phyloP scores from a whole-genome alignment of 2,797 vertebrate genomes.

The Sylvilagus floridanus region DNA sequence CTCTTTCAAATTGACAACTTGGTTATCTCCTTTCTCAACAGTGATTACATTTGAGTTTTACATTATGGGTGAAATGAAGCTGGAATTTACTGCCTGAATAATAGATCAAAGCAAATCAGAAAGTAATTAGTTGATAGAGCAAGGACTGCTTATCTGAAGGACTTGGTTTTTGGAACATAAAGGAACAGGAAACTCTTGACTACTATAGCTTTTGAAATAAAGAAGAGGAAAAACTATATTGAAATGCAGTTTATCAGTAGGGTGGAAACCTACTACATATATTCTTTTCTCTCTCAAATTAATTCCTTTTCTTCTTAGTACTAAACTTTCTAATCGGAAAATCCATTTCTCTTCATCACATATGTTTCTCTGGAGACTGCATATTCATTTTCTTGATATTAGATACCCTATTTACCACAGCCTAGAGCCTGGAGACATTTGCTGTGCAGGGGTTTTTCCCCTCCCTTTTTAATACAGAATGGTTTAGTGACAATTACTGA shows the following conservation, averaged over 20 bases:
- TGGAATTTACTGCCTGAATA: conserved; percentile 67
- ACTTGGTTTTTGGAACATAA: conserved; percentile 61
- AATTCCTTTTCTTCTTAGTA: conserved; percentile 50
- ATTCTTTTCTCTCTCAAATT: conserved; percentile 66
- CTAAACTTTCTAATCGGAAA: conserved; percentile 72
- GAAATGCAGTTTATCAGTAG: conserved; percentile 47
- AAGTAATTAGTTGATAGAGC: conserved; percentile 75
- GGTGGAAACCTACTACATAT: conserved; percentile 49
- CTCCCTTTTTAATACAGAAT: conserved; percentile 52
- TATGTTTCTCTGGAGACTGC: conserved; percentile 67
- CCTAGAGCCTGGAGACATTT: conserved; percentile 63
- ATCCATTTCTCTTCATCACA: conserved; percentile 59
- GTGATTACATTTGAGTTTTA: conserved; percentile 74
- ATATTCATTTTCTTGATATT: conserved; percentile 81
- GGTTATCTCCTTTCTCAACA: conserved; percentile 57
- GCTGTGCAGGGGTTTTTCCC: conserved; percentile 11
- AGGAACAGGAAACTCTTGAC: conserved; percentile 66
- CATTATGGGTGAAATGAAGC: conserved; percentile 55
- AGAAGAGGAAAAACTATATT: conserved; percentile 26
- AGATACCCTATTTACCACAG: conserved; percentile 81
- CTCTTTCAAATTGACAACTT: conserved; percentile 26
- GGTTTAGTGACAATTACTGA: conserved; percentile 71
- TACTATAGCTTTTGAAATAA: conserved; percentile 59
- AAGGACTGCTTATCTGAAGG: conserved; percentile 69
- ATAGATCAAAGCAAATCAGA: conserved; percentile 80